A percentile compares a stretch with the other conserved stretches of the same genome.
phyloP scores from a whole-genome alignment of 2,797 vertebrate genomes.

The Ptychobarbus kaznakovi region DNA sequence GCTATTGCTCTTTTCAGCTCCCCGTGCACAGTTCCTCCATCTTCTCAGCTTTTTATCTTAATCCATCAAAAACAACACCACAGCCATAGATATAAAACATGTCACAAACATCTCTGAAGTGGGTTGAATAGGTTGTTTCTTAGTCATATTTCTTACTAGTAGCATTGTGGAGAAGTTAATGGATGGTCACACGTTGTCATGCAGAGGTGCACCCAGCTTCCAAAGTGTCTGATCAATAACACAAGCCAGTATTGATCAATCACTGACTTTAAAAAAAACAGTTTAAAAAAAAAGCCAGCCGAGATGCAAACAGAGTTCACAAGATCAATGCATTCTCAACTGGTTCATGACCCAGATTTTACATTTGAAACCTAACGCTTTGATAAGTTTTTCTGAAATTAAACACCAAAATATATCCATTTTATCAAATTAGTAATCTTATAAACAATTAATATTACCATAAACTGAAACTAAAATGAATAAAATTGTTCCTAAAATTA shows the following conservation, averaged over 20 bases:
- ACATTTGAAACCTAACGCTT: not conserved
- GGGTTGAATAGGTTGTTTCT: not conserved
- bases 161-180: not conserved
- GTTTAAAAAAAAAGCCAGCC: not conserved
- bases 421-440: not conserved
- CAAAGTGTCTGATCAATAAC: conserved; percentile 38
- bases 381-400: not conserved
- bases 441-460: not conserved
- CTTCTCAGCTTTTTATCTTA: conserved; percentile 13
- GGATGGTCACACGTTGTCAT: conserved; percentile 19
- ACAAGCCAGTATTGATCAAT: conserved; percentile 2
- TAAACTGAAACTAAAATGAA: not conserved
- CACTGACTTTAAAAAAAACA: not conserved
- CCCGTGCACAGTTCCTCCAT: conserved; percentile 1
- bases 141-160: not conserved
- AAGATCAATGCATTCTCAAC: not conserved
- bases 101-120: not conserved
- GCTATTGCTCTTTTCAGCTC: conserved; percentile 15
- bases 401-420: not conserved
- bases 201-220: conserved; percentile 22
- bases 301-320: not conserved
- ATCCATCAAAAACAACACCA: conserved; percentile 28
- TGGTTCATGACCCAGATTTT: not conserved
- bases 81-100: not conserved
- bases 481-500: not conserved